Evolutionary conservation across 2,113 vertebrate species (phyloP), one percentile per base, ranked within the genome.

Genomic region (Gnathonemus longibarbis): DNA sequence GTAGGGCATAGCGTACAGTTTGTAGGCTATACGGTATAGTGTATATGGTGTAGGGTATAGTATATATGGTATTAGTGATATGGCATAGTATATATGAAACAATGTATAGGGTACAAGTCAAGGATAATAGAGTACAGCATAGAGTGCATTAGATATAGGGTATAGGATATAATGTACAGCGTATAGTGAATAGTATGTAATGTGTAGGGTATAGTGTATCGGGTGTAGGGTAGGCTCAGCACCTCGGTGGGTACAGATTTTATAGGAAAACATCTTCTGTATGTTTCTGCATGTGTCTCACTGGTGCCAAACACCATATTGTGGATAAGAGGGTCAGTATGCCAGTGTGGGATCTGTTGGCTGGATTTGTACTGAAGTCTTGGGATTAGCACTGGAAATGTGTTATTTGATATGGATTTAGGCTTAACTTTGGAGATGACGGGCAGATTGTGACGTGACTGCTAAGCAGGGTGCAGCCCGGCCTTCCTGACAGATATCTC

Each of bases 401-500:
- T 93, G 94, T 95, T 95, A 95, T 94, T 90, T 90, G 89, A 88
- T 42, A 91, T 91, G 94, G 95, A 95, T 96, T 96, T 95, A 92
- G 93, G 86, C 92, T 93, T 95, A 95, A 95, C 92, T 93, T 92
- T 93, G 92, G 93, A 93, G 94, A 95, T 96, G 94, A 95, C 91
- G 91, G 91, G 53, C 83, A 46, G 83, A 46, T 45, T 19, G 50
- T 56, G 49, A 35, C 39, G 50, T 53, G 85, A 39, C 50, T 87
- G 49, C 48, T 87, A 87, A 87, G 31, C 85, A 87, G 49, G 85
- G 35, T 84, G 50, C 48, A 48, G 48, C 21, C 45, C 11, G 27
- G 48, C 46, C 85, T 52, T 27, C 13, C 49, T 87, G 27, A 52
- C 85, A 87, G n/a, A 53, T 24, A 87, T 53, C 19, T 87, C n/a